phyloP scores from a whole-genome alignment of 2,113 vertebrate species.

The Podiceps cristatus region DNA sequence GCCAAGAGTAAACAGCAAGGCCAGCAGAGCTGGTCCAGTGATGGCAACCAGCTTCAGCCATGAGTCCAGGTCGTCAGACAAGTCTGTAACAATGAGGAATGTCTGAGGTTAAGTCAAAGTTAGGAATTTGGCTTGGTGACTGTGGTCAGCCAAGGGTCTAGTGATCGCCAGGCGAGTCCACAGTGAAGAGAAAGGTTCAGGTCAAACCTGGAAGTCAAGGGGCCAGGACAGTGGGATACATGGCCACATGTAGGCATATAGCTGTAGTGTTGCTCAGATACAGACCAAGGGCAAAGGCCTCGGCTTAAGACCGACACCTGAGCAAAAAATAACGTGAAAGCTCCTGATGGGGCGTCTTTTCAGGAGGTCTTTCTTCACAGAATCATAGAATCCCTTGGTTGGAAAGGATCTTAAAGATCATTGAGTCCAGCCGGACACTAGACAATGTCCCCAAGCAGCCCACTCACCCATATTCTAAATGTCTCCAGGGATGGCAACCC shows the following conservation, averaged over 20 bases:
- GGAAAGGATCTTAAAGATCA: too few species aligned
- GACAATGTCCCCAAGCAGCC: too few species aligned
- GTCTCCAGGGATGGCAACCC: too few species aligned
- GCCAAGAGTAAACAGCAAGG: background rate
- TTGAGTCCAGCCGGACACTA: too few species aligned
- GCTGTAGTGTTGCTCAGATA: background rate
- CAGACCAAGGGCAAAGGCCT: background rate
- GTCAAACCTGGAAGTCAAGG: background rate
- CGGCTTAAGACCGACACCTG: background rate
- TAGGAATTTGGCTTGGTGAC: background rate
- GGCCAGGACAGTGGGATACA: rapidly evolving
- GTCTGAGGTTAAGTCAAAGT: background rate
- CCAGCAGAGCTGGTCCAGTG: background rate
- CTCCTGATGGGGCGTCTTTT: background rate
- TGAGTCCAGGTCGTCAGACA: background rate
- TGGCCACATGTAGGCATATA: background rate
- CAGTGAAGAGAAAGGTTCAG: background rate
- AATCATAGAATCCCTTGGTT: too few species aligned
- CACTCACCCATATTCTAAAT: too few species aligned
- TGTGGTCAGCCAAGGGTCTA: background rate
- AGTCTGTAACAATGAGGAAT: background rate
- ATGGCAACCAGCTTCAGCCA: background rate
- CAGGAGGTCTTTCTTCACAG: background rate
- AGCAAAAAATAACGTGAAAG: background rate
- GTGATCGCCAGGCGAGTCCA: too few species aligned